Evolutionary conservation across 2,797 vertebrate genomes (phyloP).

Genomic region (Sebastes reedi): DNA sequence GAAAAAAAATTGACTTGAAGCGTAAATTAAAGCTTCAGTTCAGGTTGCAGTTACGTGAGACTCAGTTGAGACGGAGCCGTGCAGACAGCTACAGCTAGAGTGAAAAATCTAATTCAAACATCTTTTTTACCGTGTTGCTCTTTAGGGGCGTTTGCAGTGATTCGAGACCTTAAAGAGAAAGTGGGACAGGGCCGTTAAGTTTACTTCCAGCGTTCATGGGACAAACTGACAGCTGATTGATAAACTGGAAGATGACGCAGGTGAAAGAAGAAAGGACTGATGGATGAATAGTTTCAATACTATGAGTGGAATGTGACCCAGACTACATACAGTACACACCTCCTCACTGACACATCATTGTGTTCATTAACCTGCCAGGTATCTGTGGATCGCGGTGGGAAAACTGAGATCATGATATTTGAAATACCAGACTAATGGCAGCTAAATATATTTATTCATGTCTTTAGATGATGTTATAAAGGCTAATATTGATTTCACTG

Average conservation of each 20-base stretch:
- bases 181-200: no score
- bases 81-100: no score
- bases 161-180: no score
- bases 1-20: no score
- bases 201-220: no score
- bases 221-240: not conserved
- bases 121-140: no score
- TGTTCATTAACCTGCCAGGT: not conserved
- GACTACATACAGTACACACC: not conserved
- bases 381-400: not conserved
- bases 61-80: fast-evolving
- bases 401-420: not conserved
- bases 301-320: constrained; percentile 43
- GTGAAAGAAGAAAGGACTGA: constrained; percentile 7
- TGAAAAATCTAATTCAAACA: no score
- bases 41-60: no score
- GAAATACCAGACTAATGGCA: not conserved
- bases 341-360: not conserved
- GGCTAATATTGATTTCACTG: not conserved
- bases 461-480: not conserved
- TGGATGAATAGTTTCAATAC: not conserved
- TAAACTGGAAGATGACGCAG: not conserved
- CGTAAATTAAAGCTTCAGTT: no score
- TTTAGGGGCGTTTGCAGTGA: no score
- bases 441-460: fast-evolving